Percentiles rank a stretch among this genome's conserved stretches.
Conservation (phyloP, 2,797 vertebrate genomes). For the Mastacembelus armatus region DNA sequence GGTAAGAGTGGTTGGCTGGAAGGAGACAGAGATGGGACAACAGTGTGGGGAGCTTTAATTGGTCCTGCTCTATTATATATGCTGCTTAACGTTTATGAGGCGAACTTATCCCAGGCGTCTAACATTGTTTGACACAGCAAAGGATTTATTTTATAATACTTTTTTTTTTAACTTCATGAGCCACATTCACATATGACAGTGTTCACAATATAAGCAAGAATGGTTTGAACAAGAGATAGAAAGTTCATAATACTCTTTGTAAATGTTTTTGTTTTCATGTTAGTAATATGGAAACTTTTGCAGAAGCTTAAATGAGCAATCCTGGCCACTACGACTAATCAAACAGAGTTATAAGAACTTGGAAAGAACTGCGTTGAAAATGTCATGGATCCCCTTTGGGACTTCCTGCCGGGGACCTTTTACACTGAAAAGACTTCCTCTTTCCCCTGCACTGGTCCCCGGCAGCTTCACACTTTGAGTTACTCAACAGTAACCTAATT, state of each 20-base stretch:
- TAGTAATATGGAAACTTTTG: background rate
- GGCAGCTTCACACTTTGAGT: no score
- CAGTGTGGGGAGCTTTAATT: constrained; percentile 85
- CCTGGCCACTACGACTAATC: background rate
- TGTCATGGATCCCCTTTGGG: no score
- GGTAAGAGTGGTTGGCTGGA: constrained; percentile 13
- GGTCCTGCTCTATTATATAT: constrained; percentile 84
- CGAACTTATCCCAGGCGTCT: constrained; percentile 77
- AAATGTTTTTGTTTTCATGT: background rate
- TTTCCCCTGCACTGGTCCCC: no score
- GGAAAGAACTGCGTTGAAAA: no score
- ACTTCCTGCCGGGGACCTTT: no score
- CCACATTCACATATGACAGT: background rate
- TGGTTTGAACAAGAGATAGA: constrained; percentile 1
- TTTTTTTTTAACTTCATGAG: constrained; percentile 24
- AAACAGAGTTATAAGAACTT: no score
- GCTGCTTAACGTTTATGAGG: constrained; percentile 88
- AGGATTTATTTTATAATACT: constrained; percentile 52
- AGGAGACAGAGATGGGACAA: constrained; percentile 1
- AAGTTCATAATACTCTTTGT: background rate
- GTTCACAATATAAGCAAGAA: constrained; percentile 14
- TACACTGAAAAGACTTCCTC: no score
- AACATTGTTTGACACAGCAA: constrained; percentile 57
- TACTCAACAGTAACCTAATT: no score
- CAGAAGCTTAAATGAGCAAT: background rate